Evolutionary conservation across 2,797 vertebrate species (phyloP), one percentile per base, ranked within the genome.

Genomic region (Cossypha caffra): DNA sequence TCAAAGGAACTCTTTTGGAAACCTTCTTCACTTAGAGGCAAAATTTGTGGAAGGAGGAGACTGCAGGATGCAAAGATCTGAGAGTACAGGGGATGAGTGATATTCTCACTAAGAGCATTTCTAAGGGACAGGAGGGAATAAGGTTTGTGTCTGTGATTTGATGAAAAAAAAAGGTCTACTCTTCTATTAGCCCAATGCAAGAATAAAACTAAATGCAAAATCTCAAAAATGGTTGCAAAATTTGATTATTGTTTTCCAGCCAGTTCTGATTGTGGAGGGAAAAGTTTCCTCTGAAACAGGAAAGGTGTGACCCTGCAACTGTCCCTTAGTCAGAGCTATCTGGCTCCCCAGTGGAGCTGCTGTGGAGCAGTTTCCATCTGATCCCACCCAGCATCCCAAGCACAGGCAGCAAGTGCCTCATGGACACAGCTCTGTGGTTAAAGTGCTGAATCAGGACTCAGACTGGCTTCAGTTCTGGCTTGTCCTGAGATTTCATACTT

Each of bases 361-460:
- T 1, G 2, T 13, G 64, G 42, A 77, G 68, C 75, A 68, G 67
- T 42, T 92, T 67, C 68, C 42, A 1, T 40, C 63, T 3, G 11
- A 9, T 87, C 42, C 59, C 57, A 33, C 54, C 1, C 57, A 50
- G 38, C 58, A 50, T 5, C n/a, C 37, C 1, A 5, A 11, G 57
- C 73, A 24, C 5, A 61, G 73, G 66, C 87, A 83, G 54, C n/a
- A 9, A 52, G 88, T 29, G 18, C 59, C 40, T 45, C 20, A 3
- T 57, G 84, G 80, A 87, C 88, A 67, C 74, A 48, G 76, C 79
- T 61, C 82, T 90, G 94, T 75, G 89, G 54, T 80, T 73, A 33
- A 89, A 78, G 73, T 91, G 89, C 94, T 96, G 93, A 93, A 55
- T 86, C 48, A 75, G 79, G 87, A 88, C 93, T 96, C 91, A 55